Conservation (phyloP, 1,140 invertebrate species). For the Rhizoglyphus robini region DNA sequence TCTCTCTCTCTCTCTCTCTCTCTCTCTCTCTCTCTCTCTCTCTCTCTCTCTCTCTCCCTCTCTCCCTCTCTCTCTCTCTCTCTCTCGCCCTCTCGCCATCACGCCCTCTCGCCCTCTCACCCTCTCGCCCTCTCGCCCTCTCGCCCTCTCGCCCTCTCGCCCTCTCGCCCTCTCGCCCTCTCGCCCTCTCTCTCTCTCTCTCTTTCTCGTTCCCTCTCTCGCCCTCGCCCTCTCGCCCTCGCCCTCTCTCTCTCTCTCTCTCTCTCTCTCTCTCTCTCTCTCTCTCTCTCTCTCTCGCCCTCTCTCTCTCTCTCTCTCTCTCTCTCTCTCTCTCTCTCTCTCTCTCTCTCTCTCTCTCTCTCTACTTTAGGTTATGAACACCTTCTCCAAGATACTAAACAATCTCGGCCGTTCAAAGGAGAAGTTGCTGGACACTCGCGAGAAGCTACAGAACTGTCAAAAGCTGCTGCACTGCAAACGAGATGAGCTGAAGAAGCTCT, state of each 20-base stretch:
- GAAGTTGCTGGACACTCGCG: slow-evolving; percentile 67
- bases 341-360: neutral
- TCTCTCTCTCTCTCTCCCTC: neutral
- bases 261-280: neutral
- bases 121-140: too few species aligned
- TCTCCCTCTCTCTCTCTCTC: neutral
- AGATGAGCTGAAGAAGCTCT: slow-evolving; percentile 81
- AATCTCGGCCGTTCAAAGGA: slow-evolving; percentile 52
- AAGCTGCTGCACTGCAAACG: slow-evolving; percentile 72
- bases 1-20: neutral
- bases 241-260: neutral
- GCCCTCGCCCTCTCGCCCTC: too few species aligned
- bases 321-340: neutral
- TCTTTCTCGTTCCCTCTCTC: too few species aligned
- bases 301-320: neutral
- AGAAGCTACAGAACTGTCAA: slow-evolving; percentile 77
- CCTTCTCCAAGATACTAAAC: slow-evolving; percentile 64
- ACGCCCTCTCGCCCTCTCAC: neutral
- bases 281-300: neutral
- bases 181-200: neutral
- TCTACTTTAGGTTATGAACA: slow-evolving; percentile 56
- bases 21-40: neutral
- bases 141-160: neutral
- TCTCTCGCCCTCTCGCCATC: neutral
- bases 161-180: too few species aligned